These are phyloP conservation scores for Ramphastos sulfuratus DNA, from an alignment of 2,113 vertebrate genomes.

Conservation along the genomic window DNA sequence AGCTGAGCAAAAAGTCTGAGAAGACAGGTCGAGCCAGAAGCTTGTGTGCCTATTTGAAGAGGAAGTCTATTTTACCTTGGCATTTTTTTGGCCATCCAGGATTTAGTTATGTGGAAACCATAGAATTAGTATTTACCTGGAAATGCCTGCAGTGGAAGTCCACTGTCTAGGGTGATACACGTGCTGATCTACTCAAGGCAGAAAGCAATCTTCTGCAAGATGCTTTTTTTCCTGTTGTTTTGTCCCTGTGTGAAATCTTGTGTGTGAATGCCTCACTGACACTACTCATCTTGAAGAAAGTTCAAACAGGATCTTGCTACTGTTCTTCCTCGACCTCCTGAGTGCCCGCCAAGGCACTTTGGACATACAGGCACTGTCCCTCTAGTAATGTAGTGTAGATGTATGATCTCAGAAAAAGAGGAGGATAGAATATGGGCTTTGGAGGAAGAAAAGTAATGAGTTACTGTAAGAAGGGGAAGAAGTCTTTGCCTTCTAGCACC, in stretches of 20 bases:
- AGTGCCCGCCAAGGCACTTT: not conserved
- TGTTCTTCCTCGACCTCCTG: not conserved
- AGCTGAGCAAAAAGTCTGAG: not conserved
- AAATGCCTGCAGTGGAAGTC: not conserved
- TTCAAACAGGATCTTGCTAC: not conserved
- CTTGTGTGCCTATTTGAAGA: not conserved
- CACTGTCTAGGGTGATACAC: rapidly evolving
- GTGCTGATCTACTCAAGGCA: not conserved
- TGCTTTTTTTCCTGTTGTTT: not conserved
- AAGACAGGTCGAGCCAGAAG: not conserved
- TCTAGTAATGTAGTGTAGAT: not conserved
- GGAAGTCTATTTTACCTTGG: not conserved
- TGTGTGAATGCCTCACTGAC: not conserved
- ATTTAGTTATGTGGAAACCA: not conserved
- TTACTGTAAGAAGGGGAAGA: not conserved
- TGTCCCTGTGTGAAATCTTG: not conserved
- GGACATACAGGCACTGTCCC: not conserved
- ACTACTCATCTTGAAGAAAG: not conserved
- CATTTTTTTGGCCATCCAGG: not conserved
- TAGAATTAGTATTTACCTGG: not conserved
- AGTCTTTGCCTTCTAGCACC: not conserved
- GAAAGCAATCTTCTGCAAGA: not conserved
- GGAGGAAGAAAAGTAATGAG: not conserved
- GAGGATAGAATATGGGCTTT: not conserved
- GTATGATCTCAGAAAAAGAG: not conserved